Evolutionary conservation across 2,888 invertebrate genomes (phyloP).

Genomic region (Hirtodrosophila cameraria): DNA sequence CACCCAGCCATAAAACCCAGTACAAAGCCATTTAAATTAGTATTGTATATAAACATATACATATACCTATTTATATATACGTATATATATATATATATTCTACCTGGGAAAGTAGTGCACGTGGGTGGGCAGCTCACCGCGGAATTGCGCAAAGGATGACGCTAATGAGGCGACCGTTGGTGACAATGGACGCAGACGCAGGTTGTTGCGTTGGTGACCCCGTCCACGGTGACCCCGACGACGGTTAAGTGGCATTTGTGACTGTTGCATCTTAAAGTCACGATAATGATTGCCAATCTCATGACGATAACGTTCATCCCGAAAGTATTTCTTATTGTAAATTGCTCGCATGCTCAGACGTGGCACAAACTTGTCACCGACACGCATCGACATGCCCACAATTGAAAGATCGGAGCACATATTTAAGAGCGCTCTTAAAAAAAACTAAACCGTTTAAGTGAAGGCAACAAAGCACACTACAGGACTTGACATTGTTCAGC

Average conservation of each 20-base stretch:
- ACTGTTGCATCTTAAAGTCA: constrained; percentile 73
- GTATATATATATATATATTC: too few relatives aligned
- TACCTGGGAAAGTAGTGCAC: constrained; percentile 80
- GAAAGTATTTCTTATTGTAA: constrained; percentile 66
- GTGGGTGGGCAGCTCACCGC: constrained; percentile 68
- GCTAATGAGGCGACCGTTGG: constrained; percentile 41
- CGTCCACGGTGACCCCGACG: constrained; percentile 37
- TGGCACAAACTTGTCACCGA: constrained; percentile 44
- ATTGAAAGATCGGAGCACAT: constrained; percentile 47
- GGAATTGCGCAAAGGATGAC: constrained; percentile 52
- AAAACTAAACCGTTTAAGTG: constrained; percentile 46
- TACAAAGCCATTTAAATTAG: constrained; percentile 22
- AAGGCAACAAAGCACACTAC: constrained; percentile 63
- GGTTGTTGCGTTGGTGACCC: constrained; percentile 23
- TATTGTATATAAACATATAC: too few relatives aligned
- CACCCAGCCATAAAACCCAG: constrained; percentile 3
- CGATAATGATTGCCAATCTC: constrained; percentile 83
- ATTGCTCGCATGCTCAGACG: constrained; percentile 69
- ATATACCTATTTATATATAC: too few relatives aligned
- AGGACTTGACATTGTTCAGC: constrained; percentile 60
- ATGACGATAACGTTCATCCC: constrained; percentile 64
- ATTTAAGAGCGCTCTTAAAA: not conserved
- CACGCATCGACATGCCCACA: constrained; percentile 59
- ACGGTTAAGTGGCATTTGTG: constrained; percentile 24
- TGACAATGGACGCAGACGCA: constrained; percentile 42